phyloP scores from a whole-genome alignment of 2,888 invertebrate genomes.

The Strigamia crassipes region DNA sequence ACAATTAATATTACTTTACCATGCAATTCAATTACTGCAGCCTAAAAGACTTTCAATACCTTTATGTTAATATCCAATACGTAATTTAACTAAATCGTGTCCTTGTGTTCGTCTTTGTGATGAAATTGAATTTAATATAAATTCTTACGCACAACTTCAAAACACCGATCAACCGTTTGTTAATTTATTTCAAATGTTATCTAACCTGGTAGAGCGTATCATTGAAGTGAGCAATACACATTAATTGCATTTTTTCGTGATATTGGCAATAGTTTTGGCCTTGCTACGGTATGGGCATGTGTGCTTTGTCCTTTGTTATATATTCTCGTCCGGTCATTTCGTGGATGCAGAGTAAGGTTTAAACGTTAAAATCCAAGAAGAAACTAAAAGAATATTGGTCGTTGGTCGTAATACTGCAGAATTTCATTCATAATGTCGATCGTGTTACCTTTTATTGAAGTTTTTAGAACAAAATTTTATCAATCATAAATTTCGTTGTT shows the following conservation, averaged over 20 bases:
- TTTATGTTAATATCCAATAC: neutral
- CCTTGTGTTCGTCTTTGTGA: neutral
- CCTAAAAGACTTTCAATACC: neutral
- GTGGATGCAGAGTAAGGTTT: neutral
- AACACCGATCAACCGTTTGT: neutral
- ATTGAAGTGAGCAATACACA: neutral
- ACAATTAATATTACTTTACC: neutral
- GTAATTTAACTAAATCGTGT: neutral
- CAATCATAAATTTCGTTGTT: too few species aligned
- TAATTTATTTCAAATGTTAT: neutral
- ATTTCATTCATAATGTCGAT: too few species aligned
- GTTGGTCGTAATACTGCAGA: neutral
- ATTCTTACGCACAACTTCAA: neutral
- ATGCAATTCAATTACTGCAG: neutral
- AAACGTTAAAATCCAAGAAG: too few species aligned
- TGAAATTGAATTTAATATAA: neutral
- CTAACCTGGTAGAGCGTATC: neutral
- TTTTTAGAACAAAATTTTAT: too few species aligned
- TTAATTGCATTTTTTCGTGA: slow-evolving; percentile 40
- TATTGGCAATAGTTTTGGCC: slow-evolving; percentile 45
- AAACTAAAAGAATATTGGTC: neutral
- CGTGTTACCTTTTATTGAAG: too few species aligned
- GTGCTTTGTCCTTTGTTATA: slow-evolving; percentile 36
- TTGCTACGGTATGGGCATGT: slow-evolving; percentile 45
- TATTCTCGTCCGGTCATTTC: neutral